A percentile compares a stretch with the other conserved stretches of the same genome.
Conservation (phyloP, 2,113 vertebrate genomes). For the Vanacampus margaritifer region DNA sequence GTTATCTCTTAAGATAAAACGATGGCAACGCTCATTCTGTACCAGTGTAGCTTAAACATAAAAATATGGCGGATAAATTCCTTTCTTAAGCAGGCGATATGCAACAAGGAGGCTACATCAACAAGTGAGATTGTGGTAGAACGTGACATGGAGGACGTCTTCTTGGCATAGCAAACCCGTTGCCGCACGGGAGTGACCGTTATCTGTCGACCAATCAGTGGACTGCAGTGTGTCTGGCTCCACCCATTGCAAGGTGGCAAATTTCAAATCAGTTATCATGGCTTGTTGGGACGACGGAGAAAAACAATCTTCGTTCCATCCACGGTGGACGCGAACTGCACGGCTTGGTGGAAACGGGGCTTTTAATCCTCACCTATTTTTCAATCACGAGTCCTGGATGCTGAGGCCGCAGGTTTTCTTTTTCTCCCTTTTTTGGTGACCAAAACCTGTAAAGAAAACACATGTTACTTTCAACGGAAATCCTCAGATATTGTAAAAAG, state of each 20-base stretch:
- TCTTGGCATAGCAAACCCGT: background rate
- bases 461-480: constrained; percentile 80
- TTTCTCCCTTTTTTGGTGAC: constrained; percentile 16
- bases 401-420: constrained; percentile 72
- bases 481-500: constrained; percentile 87
- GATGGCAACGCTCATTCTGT: background rate
- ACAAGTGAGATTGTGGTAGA: background rate
- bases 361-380: constrained; percentile 66
- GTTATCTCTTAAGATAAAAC: background rate
- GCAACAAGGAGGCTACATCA: background rate
- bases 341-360: background rate
- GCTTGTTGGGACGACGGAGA: background rate
- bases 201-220: background rate
- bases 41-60: background rate
- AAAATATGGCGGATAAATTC: too few species aligned
- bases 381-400: constrained; percentile 69
- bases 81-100: background rate
- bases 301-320: background rate
- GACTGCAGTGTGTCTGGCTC: background rate
- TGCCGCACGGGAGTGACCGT: background rate
- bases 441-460: constrained; percentile 59
- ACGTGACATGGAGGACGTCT: background rate
- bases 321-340: background rate
- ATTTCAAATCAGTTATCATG: too few species aligned
- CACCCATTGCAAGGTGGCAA: background rate